Evolutionary conservation across 2,113 vertebrate genomes (phyloP), one percentile per base, ranked within the genome.

Genomic region (Dasyprocta punctata): DNA sequence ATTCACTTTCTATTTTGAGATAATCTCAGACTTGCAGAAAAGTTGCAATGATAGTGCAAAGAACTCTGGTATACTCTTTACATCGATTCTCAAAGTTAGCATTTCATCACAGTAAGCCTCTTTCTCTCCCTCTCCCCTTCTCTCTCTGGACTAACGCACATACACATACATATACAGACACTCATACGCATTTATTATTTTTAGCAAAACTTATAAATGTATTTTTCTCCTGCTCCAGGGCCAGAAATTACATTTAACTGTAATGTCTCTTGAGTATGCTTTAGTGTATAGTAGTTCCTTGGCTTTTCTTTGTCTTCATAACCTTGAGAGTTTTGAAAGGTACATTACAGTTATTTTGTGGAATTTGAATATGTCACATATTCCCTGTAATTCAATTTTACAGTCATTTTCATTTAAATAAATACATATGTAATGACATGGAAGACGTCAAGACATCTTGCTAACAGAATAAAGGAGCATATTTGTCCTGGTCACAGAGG

Each of bases 1-100:
- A 78, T 36, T 38, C 78, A 77, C 38, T 60, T 85, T 69, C 54
- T 41, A 85, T 80, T 85, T 52, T 85, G 26, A 95, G 65, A 54
- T 86, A 86, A 94, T 47, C 92, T 61, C 67, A 92, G 63, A 73
- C 38, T 82, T 82, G 49, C 12, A 93, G 69, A 67, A 91, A 84
- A 80, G n/a, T 71, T 71, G 16, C 26, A 77, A 93, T 88, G 61
- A n/a, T 5, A 38, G 1, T 69, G 41, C 49, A 96, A 73, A 49
- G 49, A 75, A 88, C 49, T 47, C 22, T 47, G 30, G 20, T 19
- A n/a, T 33, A n/a, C 14, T 9, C n/a, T 88, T 83, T 80, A 65
- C 20, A 5, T 41, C 71, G 26, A 88, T 61, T 86, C n/a, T n/a
- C 56, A 89, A 82, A 84, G 58, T 33, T 73, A 92, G 28, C 12